These are phyloP conservation scores for Valencia hispanica DNA, from an alignment of 2,797 vertebrate species.

Conservation along the genomic window DNA sequence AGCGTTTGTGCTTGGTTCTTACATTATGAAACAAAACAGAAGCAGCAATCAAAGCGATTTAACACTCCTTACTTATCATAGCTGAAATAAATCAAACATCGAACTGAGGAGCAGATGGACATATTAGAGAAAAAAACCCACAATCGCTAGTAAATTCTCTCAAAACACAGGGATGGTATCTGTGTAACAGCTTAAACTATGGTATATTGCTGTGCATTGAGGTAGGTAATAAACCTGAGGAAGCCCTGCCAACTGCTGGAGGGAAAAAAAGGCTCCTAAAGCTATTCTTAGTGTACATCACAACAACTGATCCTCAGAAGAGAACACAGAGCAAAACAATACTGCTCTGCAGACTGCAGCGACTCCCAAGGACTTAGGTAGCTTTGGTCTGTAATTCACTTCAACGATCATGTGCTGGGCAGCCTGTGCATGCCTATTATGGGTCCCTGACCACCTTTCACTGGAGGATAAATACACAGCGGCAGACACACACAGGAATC, in stretches of 20 bases:
- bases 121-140: constrained; percentile 47
- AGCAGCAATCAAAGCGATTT: constrained; percentile 70
- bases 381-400: constrained; percentile 76
- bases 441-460: constrained; percentile 67
- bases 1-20: constrained; percentile 50
- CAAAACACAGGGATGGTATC: constrained; percentile 49
- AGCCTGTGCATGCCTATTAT: constrained; percentile 70
- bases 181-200: constrained; percentile 64
- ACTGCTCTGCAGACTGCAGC: constrained; percentile 46
- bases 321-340: constrained; percentile 65
- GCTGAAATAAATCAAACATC: constrained; percentile 68
- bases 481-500: constrained; percentile 30
- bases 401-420: constrained; percentile 66
- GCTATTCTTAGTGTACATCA: constrained; percentile 69
- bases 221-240: constrained; percentile 68
- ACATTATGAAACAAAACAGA: constrained; percentile 73
- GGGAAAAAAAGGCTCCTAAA: constrained; percentile 64
- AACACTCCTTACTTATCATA: constrained; percentile 53
- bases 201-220: constrained; percentile 57
- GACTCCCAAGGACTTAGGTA: constrained; percentile 63
- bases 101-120: constrained; percentile 49
- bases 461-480: constrained; percentile 69
- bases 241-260: constrained; percentile 52
- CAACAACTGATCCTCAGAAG: constrained; percentile 55
- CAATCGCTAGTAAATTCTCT: constrained; percentile 73